phyloP scores from a whole-genome alignment of 2,888 invertebrate species.

The Limnephilus lunatus region DNA sequence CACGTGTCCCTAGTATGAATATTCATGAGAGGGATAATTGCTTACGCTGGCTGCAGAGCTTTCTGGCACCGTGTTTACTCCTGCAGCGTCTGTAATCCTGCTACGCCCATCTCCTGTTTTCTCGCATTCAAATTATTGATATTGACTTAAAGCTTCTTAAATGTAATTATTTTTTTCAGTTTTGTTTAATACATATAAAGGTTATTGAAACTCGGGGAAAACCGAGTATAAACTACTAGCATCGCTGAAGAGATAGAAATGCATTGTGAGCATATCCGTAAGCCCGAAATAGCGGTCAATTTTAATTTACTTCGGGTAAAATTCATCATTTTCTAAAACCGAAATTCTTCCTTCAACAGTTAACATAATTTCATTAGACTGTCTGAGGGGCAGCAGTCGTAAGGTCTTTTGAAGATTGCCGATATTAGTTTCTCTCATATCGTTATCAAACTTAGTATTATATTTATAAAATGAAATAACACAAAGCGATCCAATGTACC shows the following conservation, averaged over 20 bases:
- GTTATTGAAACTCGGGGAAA: background rate
- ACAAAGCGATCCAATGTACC: too few relatives aligned
- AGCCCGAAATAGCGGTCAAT: too few relatives aligned
- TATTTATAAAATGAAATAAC: too few relatives aligned
- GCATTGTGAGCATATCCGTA: too few relatives aligned
- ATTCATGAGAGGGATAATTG: constrained; percentile 60
- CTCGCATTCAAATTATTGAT: background rate
- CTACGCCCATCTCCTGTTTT: background rate
- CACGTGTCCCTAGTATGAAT: constrained; percentile 60
- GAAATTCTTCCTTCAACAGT: too few relatives aligned
- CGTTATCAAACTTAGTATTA: too few relatives aligned
- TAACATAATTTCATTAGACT: too few relatives aligned
- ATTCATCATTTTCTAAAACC: too few relatives aligned
- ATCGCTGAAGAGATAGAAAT: background rate
- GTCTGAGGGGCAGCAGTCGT: too few relatives aligned
- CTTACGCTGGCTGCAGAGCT: constrained; percentile 51
- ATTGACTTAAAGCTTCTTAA: background rate
- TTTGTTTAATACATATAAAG: background rate
- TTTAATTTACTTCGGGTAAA: too few relatives aligned
- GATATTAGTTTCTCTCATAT: too few relatives aligned
- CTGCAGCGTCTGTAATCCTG: background rate
- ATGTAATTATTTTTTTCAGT: background rate
- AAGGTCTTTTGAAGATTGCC: too few relatives aligned
- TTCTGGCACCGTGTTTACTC: constrained; percentile 23
- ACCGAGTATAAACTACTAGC: background rate